Evolutionary conservation across 2,888 invertebrate genomes (phyloP).

Genomic region (Antheraea assamensis): DNA sequence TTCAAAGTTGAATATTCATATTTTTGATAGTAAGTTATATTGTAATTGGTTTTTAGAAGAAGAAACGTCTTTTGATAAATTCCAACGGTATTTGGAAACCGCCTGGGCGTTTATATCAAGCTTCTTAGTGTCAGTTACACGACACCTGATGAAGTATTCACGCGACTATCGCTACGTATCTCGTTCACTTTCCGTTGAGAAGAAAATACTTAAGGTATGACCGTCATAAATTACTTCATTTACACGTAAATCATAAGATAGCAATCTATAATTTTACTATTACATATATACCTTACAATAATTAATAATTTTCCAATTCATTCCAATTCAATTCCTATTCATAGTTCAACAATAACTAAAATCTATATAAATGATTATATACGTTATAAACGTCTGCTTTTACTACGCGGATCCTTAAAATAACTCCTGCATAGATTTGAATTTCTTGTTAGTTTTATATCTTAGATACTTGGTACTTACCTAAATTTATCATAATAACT

Average conservation of each 20-base stretch:
- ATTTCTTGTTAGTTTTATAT: no score
- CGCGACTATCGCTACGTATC: conserved; percentile 97
- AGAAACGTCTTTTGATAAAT: conserved; percentile 74
- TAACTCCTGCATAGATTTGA: no score
- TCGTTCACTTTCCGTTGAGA: conserved; percentile 93
- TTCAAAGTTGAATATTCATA: not conserved
- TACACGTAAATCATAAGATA: not conserved
- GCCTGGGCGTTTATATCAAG: conserved; percentile 89
- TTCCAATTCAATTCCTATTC: no score
- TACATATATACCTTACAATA: not conserved
- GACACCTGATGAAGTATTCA: conserved; percentile 92
- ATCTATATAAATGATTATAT: no score
- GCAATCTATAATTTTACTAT: not conserved
- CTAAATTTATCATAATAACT: no score
- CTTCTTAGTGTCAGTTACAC: conserved; percentile 90
- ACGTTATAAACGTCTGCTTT: no score
- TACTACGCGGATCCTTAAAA: no score
- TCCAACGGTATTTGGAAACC: conserved; percentile 72
- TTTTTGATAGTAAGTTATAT: not conserved
- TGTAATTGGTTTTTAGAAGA: conserved; percentile 43
- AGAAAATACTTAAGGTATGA: conserved; percentile 92
- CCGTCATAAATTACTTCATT: not conserved
- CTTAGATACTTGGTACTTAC: no score
- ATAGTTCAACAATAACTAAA: not conserved
- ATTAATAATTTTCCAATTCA: not conserved